Conservation (phyloP, 2,113 vertebrate species). For the Myxocyprinus asiaticus region DNA sequence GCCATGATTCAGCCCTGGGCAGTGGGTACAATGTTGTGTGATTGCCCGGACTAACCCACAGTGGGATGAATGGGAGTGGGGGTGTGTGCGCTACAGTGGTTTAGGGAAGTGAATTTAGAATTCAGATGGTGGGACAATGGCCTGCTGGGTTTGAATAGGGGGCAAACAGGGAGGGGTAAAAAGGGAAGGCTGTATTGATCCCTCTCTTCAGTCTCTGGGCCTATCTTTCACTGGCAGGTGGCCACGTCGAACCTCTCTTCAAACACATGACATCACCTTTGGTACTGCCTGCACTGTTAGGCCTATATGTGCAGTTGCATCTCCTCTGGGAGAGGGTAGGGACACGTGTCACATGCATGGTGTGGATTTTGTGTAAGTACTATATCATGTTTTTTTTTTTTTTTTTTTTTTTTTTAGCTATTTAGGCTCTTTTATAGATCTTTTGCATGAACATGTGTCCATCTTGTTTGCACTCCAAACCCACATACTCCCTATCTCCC, state of each 20-base stretch:
- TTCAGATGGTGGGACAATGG: slow-evolving; percentile 39
- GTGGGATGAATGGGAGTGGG: slow-evolving; percentile 5
- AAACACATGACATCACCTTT: slow-evolving; percentile 52
- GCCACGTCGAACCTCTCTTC: slow-evolving; percentile 38
- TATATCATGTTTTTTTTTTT: no score
- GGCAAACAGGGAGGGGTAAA: slow-evolving; percentile 8
- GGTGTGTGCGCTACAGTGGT: slow-evolving; percentile 5
- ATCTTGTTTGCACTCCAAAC: background rate
- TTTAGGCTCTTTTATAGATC: background rate
- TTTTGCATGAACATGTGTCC: no score
- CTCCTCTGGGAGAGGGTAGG: background rate
- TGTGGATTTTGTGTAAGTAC: no score
- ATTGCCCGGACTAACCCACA: background rate
- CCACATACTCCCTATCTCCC: background rate
- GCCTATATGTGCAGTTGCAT: slow-evolving; percentile 41
- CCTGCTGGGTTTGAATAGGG: slow-evolving; percentile 36
- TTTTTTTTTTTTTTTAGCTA: background rate
- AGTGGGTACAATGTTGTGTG: slow-evolving; percentile 12
- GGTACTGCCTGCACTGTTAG: slow-evolving; percentile 22
- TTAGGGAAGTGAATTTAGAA: slow-evolving; percentile 29
- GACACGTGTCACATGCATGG: background rate
- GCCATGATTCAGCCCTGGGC: slow-evolving; percentile 2
- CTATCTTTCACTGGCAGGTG: slow-evolving; percentile 43
- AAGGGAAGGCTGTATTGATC: slow-evolving; percentile 37
- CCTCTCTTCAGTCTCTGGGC: slow-evolving; percentile 23